Evolutionary conservation across 92 coral and sea anemone species (phyloP).

Genomic region (Phenganax stokvisi): DNA sequence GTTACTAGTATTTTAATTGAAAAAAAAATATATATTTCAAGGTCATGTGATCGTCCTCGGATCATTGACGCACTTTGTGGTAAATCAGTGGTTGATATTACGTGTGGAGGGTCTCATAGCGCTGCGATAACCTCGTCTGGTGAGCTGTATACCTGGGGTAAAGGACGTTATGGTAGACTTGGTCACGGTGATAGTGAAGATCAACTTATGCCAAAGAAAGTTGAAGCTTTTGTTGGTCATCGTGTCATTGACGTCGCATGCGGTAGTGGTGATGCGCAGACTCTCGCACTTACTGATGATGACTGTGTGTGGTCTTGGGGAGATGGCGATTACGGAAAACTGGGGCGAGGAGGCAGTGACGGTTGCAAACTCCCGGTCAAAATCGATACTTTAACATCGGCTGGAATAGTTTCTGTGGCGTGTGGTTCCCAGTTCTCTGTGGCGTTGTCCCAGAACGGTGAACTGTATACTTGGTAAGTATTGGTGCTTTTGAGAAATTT

Average conservation of each 20-base stretch:
- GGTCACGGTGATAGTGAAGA: slow-evolving; percentile 98
- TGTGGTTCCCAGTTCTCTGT: slow-evolving; percentile 99
- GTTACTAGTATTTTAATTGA: background rate
- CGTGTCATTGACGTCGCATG: slow-evolving; percentile 92
- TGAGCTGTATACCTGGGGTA: slow-evolving; percentile 96
- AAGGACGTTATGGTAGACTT: slow-evolving; percentile 92
- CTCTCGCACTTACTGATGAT: slow-evolving; percentile 91
- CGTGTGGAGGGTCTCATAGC: slow-evolving; percentile 96
- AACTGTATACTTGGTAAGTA: slow-evolving; percentile 88
- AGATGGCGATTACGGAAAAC: slow-evolving; percentile 97
- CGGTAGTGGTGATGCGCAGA: slow-evolving; percentile 99
- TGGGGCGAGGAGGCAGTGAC: slow-evolving; percentile 98
- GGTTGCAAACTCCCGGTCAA: slow-evolving; percentile 95
- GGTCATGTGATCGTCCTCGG: slow-evolving; percentile 88
- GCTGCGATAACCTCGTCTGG: slow-evolving; percentile 73
- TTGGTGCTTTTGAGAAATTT: background rate
- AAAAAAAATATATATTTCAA: slow-evolving; percentile 15
- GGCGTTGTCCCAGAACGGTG: slow-evolving; percentile 92
- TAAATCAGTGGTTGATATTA: slow-evolving; percentile 69
- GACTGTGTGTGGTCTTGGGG: slow-evolving; percentile 99
- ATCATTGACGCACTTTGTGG: slow-evolving; percentile 80
- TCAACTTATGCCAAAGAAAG: slow-evolving; percentile 76
- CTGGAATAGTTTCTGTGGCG: slow-evolving; percentile 80
- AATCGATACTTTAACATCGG: slow-evolving; percentile 71
- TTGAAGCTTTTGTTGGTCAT: slow-evolving; percentile 82